phyloP scores from a whole-genome alignment of 2,797 vertebrate species.

The Hybognathus amarus region DNA sequence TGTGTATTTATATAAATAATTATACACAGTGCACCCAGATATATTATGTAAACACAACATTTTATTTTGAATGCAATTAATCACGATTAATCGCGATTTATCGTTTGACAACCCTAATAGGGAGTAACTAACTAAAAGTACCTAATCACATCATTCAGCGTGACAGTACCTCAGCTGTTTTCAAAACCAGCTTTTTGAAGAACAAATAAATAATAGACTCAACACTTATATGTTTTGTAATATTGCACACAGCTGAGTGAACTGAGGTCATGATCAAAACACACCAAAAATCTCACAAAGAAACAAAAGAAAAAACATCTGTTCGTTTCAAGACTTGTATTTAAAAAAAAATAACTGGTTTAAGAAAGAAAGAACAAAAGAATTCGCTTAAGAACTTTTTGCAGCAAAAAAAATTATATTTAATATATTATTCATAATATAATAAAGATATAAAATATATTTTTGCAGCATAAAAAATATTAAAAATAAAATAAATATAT shows the following conservation, averaged over 20 bases:
- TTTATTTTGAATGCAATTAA: no score
- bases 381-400: neutral
- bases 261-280: constrained; percentile 1
- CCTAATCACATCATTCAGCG: neutral
- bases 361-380: no score
- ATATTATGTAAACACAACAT: no score
- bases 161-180: neutral
- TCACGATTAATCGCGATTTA: no score
- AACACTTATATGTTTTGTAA: neutral
- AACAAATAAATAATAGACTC: neutral
- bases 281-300: neutral
- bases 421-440: no score
- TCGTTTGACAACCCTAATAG: no score
- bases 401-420: neutral
- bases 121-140: neutral
- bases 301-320: neutral
- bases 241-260: neutral
- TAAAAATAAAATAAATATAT: no score
- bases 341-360: neutral
- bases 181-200: neutral
- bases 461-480: neutral
- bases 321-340: neutral
- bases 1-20: no score
- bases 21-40: no score
- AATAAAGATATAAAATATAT: no score